Evolutionary conservation across 2,797 vertebrate species (phyloP).

Genomic region (Scarus forsteni): DNA sequence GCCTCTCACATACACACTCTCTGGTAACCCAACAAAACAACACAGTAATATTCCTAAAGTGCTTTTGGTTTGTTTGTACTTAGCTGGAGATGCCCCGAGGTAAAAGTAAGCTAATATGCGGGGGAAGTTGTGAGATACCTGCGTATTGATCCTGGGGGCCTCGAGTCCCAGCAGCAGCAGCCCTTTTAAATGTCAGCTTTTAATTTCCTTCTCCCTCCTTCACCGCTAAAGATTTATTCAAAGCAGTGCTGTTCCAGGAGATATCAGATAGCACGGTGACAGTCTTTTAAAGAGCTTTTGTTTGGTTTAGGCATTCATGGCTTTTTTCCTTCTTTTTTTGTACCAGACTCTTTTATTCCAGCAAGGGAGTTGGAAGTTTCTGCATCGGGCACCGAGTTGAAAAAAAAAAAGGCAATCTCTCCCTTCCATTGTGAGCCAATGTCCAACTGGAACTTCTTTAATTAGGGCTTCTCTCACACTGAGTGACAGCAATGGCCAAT

Average conservation of each 20-base stretch:
- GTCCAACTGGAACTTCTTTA: constrained; percentile 82
- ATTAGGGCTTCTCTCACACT: constrained; percentile 77
- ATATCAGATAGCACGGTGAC: constrained; percentile 84
- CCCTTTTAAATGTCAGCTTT: constrained; percentile 81
- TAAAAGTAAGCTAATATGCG: constrained; percentile 71
- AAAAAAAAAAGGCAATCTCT: constrained; percentile 79
- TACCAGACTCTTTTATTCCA: constrained; percentile 80
- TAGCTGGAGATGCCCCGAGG: constrained; percentile 61
- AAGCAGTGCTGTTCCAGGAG: constrained; percentile 78
- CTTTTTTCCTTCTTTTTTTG: constrained; percentile 65
- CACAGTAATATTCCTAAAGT: constrained; percentile 62
- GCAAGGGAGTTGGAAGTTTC: constrained; percentile 74
- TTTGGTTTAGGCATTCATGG: constrained; percentile 81
- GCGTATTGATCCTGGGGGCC: constrained; percentile 76
- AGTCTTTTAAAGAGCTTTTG: constrained; percentile 85
- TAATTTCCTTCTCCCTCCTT: constrained; percentile 80
- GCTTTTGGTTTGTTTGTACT: constrained; percentile 68
- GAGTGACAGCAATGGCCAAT: constrained; percentile 80
- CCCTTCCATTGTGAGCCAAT: constrained; percentile 76
- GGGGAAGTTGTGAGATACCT: constrained; percentile 70
- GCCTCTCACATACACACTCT: constrained; percentile 22
- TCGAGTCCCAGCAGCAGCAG: constrained; percentile 66
- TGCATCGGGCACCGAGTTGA: constrained; percentile 72
- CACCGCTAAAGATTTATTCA: constrained; percentile 77
- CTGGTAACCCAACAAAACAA: constrained; percentile 60